Percentiles rank a stretch among this genome's conserved stretches.
Evolutionary conservation across 1,140 invertebrate species (phyloP).

Genomic region (Trachelipus rathkii): DNA sequence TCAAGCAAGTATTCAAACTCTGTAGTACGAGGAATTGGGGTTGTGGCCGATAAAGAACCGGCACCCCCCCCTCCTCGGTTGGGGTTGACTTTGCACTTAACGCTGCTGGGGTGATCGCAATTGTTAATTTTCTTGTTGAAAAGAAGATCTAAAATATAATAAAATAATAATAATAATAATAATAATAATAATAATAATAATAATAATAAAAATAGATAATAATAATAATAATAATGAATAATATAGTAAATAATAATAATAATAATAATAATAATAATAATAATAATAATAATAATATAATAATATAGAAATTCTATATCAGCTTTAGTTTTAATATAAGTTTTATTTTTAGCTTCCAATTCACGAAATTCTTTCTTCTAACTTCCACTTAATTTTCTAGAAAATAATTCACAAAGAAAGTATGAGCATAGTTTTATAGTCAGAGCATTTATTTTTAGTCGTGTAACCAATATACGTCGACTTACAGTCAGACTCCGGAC

Average conservation of each 20-base stretch:
- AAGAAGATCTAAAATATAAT: conserved; percentile 60
- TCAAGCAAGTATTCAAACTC: conserved; percentile 34
- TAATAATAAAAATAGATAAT: neutral
- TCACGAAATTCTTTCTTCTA: too few species aligned
- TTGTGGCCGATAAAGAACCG: conserved; percentile 29
- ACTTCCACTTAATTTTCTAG: too few species aligned
- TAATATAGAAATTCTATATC: too few species aligned
- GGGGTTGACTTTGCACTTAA: conserved; percentile 59
- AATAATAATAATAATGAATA: neutral
- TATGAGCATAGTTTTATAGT: too few species aligned
- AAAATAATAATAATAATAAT: neutral
- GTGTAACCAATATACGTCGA: too few species aligned
- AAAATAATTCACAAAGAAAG: too few species aligned
- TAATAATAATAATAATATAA: too few species aligned
- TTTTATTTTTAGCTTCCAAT: too few species aligned
- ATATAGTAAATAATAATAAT: neutral
- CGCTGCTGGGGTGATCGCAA: conserved; percentile 85
- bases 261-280: too few species aligned
- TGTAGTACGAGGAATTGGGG: conserved; percentile 41
- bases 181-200: neutral
- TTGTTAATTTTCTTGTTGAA: conserved; percentile 88
- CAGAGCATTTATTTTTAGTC: too few species aligned
- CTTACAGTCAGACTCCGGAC: too few species aligned
- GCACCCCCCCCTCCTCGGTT: conserved; percentile 29
- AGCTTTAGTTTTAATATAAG: too few species aligned